Evolutionary conservation across 2,113 vertebrate genomes (phyloP).

Genomic region (Chaetura pelagica): DNA sequence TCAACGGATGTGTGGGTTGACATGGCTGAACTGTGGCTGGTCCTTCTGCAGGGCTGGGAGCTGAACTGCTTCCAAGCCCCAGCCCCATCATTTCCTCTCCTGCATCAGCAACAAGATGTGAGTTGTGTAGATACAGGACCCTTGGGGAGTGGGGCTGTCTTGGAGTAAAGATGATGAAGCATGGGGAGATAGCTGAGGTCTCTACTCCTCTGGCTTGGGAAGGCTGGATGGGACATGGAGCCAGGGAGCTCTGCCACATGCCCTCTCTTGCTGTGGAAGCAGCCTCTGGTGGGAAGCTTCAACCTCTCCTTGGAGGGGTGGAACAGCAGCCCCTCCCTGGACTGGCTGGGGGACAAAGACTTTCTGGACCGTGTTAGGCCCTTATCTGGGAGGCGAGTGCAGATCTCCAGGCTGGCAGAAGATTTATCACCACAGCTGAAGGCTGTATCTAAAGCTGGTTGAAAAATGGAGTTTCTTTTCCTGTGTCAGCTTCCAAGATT

Average conservation of each 20-base stretch:
- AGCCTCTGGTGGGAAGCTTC: background rate
- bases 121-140: background rate
- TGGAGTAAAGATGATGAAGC: background rate
- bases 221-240: background rate
- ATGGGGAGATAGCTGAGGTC: background rate
- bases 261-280: background rate
- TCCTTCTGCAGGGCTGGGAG: background rate
- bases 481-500: conserved; percentile 47
- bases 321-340: background rate
- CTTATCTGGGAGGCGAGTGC: background rate
- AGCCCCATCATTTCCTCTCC: background rate
- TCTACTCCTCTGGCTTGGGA: background rate
- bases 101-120: background rate
- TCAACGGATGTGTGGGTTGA: rapidly evolving
- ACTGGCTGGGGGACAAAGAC: background rate
- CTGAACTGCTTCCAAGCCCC: background rate
- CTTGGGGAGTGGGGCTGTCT: background rate
- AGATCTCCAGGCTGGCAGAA: conserved; percentile 20
- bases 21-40: background rate
- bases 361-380: background rate
- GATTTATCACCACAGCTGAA: background rate
- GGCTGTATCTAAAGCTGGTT: conserved; percentile 2
- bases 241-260: background rate
- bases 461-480: conserved; percentile 53
- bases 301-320: background rate